These are phyloP conservation scores for Protonibea diacanthus DNA, from an alignment of 2,797 vertebrate genomes.

Conservation along the genomic window DNA sequence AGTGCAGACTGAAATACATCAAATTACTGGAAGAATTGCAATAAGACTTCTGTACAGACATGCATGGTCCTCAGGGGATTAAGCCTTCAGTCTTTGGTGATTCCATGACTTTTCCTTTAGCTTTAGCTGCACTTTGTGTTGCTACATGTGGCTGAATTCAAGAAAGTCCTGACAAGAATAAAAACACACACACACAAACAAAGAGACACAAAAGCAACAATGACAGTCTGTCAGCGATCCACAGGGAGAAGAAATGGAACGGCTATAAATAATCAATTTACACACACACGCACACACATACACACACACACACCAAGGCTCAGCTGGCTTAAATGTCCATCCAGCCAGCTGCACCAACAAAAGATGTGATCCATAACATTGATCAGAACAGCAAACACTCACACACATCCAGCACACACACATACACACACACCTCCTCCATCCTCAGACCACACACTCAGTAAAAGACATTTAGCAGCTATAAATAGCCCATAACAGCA, in stretches of 20 bases:
- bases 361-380: slow-evolving; percentile 74
- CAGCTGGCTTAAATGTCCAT: slow-evolving; percentile 53
- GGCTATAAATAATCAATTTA: slow-evolving; percentile 69
- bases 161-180: slow-evolving; percentile 16
- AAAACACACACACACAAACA: slow-evolving; percentile 29
- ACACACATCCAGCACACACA: slow-evolving; percentile 27
- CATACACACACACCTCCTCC: slow-evolving; percentile 4
- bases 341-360: slow-evolving; percentile 64
- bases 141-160: background rate
- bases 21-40: background rate
- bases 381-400: slow-evolving; percentile 55
- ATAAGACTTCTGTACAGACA: background rate
- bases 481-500: slow-evolving; percentile 62
- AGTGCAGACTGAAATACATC: background rate
- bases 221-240: slow-evolving; percentile 47
- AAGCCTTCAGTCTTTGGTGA: background rate
- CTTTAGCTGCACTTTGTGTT: background rate
- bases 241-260: slow-evolving; percentile 56
- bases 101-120: background rate
- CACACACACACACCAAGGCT: slow-evolving; percentile 30
- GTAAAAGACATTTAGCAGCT: slow-evolving; percentile 50
- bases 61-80: background rate
- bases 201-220: slow-evolving; percentile 43
- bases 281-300: slow-evolving; percentile 39
- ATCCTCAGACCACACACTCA: slow-evolving; percentile 45